Conservation (phyloP, 2,113 vertebrate species). For the Chaetodon auriga region DNA sequence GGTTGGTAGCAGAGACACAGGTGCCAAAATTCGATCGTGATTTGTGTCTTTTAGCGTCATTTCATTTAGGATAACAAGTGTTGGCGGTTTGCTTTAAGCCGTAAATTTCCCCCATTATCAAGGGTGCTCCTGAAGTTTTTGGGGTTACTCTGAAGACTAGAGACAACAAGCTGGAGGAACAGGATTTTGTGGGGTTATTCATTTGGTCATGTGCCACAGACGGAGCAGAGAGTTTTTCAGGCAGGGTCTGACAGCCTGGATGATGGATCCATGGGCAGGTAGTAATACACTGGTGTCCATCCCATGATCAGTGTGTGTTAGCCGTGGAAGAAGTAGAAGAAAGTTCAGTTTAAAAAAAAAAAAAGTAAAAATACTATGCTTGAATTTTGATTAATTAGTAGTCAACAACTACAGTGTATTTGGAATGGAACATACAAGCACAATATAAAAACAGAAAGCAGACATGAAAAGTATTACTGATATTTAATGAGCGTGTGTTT, state of each 20-base stretch:
- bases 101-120: neutral
- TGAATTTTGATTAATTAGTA: neutral
- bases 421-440: neutral
- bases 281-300: neutral
- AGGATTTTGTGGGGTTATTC: neutral
- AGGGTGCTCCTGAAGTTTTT: neutral
- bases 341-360: neutral
- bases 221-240: too few species aligned
- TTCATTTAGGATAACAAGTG: neutral
- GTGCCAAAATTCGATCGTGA: neutral
- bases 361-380: neutral
- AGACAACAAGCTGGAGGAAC: slow-evolving; percentile 12
- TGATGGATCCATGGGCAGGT: neutral
- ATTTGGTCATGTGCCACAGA: too few species aligned
- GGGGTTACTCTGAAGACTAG: neutral
- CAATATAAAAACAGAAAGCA: neutral
- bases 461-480: neutral
- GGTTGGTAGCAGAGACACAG: neutral
- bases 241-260: neutral
- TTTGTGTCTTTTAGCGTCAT: neutral
- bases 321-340: too few species aligned
- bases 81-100: neutral
- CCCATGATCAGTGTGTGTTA: neutral
- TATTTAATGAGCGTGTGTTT: neutral
- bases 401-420: neutral